Conservation (phyloP, 2,888 invertebrate species). For the Orchestes rusci region DNA sequence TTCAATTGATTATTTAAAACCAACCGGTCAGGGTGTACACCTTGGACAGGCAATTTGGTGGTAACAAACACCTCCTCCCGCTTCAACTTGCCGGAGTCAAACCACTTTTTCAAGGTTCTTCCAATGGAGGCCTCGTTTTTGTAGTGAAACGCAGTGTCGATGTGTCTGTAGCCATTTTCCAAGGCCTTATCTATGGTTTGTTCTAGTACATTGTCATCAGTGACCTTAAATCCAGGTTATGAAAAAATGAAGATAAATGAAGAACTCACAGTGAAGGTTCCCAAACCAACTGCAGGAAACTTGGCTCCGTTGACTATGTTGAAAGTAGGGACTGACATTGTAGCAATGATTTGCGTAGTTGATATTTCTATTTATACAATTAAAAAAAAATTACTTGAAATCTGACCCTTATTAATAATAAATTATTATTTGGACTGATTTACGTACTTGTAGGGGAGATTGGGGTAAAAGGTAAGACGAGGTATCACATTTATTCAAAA, state of each 20-base stretch:
- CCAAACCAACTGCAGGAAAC: constrained; percentile 29
- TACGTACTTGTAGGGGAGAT: too few species aligned
- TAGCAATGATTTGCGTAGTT: too few species aligned
- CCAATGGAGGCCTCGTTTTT: constrained; percentile 69
- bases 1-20: too few species aligned
- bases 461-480: too few species aligned
- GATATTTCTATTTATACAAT: too few species aligned
- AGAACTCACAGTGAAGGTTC: constrained; percentile 29
- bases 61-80: constrained; percentile 74
- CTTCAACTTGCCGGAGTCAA: constrained; percentile 56
- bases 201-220: constrained; percentile 53
- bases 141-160: constrained; percentile 71
- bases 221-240: too few species aligned
- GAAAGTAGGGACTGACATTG: too few species aligned
- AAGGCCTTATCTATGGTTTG: constrained; percentile 60
- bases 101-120: constrained; percentile 60
- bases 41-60: constrained; percentile 64
- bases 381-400: too few species aligned
- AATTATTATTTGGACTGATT: too few species aligned
- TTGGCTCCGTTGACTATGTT: constrained; percentile 47
- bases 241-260: not conserved
- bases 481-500: too few species aligned
- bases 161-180: constrained; percentile 69
- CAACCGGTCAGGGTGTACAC: constrained; percentile 34
- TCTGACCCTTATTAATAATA: too few species aligned